phyloP scores from a whole-genome alignment of 2,113 vertebrate genomes.

The Danionella cerebrum region DNA sequence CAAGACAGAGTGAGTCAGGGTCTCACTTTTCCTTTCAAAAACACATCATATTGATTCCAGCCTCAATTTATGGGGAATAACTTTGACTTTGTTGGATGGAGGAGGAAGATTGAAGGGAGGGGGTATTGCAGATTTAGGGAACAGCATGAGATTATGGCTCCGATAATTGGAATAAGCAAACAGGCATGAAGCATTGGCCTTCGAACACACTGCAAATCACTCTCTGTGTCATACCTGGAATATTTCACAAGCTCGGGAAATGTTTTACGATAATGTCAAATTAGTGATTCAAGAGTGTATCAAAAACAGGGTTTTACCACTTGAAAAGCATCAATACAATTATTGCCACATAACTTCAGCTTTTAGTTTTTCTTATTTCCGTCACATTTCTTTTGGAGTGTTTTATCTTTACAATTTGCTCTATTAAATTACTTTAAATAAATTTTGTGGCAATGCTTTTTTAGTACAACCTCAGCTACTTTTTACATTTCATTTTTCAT shows the following conservation, averaged over 20 bases:
- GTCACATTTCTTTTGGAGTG: no score
- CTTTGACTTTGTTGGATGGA: not conserved
- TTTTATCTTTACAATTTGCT: no score
- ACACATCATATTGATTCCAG: slow-evolving; percentile 27
- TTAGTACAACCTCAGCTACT: no score
- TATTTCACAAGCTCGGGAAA: no score
- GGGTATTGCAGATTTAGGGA: slow-evolving; percentile 2
- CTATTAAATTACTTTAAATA: no score
- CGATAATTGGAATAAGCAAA: slow-evolving; percentile 11
- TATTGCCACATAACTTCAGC: no score
- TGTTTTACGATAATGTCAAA: not conserved
- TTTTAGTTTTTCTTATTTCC: no score
- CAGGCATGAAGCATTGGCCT: not conserved
- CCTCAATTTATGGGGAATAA: slow-evolving; percentile 21
- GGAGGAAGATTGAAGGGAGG: not conserved
- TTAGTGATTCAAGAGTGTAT: no score
- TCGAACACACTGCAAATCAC: not conserved
- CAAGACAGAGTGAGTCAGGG: slow-evolving; percentile 25
- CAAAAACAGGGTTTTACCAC: no score
- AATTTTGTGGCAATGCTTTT: no score
- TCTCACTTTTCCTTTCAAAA: slow-evolving; percentile 28
- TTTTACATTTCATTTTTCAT: no score
- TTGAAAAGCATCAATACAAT: no score
- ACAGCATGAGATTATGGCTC: slow-evolving; percentile 6
- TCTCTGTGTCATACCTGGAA: not conserved